Evolutionary conservation across 1,140 invertebrate species (phyloP), one percentile per base, ranked within the genome.

Genomic region (Psilanteris sp.): DNA sequence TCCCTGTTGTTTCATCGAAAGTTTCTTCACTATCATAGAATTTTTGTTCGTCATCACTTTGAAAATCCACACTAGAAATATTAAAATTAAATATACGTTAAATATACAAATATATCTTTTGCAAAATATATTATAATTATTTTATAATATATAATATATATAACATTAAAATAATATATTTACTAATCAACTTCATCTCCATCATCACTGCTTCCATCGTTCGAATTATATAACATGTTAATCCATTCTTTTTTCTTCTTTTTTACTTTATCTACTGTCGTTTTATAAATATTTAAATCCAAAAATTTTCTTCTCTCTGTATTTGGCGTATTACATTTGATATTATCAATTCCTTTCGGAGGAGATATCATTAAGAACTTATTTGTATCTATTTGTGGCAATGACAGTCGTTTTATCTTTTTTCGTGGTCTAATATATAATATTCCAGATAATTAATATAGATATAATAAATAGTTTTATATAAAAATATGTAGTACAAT

Each of bases 301-400:
- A 94, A 87, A 11, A 94, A 83, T 74, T 93, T 93, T 75, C 91
- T 92, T 59, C 91, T 90, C 41, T 94, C 91, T 36, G 90, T 68
- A 29, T 92, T 91, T 0, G 92, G 93, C 0, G 92, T 93, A 36
- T 94, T 91, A 8, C 90, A 88, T 83, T 93, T 92, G 18, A 90
- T 77, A 77, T 90, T 83, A 79, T 91, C 90, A 7, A 83, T 36
- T 26, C 84, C 87, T 46, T 83, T 46, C 1, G 79, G 64, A 3
- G 83, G 81, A 0, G 89, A 82, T 43, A 92, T 90, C 9, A 91
- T 78, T 4, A 92, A 75, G 16, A 89, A 80, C 85, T 92, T 90
- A 4, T 90, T 89, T 0, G 89, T 87, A 76, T 90, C 81, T 37
- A 91, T 66, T 39, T 88, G 85, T 24, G 90, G 89, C 7, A 90